Evolutionary conservation across 2,113 vertebrate species (phyloP).

Genomic region (Bubo bubo): DNA sequence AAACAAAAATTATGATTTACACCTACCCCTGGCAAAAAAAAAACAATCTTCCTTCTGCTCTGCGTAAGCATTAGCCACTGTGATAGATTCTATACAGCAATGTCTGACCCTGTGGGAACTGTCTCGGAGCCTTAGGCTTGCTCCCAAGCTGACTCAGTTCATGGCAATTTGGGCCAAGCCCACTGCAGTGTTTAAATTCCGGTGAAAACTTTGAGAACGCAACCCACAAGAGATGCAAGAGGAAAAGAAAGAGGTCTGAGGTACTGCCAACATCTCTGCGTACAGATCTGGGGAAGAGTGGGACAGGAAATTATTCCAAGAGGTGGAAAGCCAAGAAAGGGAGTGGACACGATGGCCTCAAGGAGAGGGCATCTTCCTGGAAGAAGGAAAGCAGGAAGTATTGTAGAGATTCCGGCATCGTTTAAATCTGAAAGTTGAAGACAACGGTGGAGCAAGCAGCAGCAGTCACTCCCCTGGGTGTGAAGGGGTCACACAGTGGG

Average conservation of each 20-base stretch:
- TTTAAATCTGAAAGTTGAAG: neutral
- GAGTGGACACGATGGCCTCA: no score
- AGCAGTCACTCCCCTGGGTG: rapidly evolving
- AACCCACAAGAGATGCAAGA: neutral
- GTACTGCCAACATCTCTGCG: neutral
- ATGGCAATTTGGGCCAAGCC: neutral
- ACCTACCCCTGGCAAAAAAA: neutral
- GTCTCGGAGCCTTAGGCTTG: neutral
- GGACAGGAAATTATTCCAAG: neutral
- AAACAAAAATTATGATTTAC: neutral
- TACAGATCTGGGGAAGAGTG: rapidly evolving
- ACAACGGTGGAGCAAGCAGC: rapidly evolving
- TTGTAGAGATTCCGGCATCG: neutral
- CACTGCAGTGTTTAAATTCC: neutral
- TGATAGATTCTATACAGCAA: no score
- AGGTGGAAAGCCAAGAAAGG: neutral
- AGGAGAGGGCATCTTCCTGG: neutral
- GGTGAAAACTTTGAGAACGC: neutral
- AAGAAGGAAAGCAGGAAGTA: neutral
- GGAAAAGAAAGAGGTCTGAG: neutral
- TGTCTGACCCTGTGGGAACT: no score
- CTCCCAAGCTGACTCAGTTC: neutral
- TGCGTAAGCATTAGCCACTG: neutral
- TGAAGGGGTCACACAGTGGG: neutral
- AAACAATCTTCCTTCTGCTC: neutral